Evolutionary conservation across 1,140 invertebrate species (phyloP).

Genomic region (Glossosoma conforme): DNA sequence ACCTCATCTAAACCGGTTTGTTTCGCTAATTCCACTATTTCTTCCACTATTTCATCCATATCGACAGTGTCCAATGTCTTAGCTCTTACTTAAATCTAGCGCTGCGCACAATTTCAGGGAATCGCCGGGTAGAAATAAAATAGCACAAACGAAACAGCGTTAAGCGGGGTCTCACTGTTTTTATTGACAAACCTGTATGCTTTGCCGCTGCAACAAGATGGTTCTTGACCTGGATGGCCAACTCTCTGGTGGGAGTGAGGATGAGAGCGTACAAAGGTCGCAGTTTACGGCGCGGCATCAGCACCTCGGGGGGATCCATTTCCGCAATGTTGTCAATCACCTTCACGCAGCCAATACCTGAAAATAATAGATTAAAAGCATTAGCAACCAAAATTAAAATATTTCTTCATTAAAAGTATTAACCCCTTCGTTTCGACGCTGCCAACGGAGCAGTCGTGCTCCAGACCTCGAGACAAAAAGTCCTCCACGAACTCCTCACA

Average conservation of each 20-base stretch:
- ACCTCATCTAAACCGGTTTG: too few species aligned
- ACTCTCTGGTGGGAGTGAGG: slow-evolving; percentile 90
- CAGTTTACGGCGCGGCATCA: slow-evolving; percentile 34
- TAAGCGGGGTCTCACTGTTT: too few species aligned
- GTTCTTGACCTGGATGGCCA: slow-evolving; percentile 89
- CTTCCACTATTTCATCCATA: too few species aligned
- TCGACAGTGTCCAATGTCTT: too few species aligned
- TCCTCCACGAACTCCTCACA: too few species aligned
- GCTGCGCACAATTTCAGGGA: too few species aligned
- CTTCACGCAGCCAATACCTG: slow-evolving; percentile 56
- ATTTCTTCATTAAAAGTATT: background rate
- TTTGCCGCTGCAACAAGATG: slow-evolving; percentile 78
- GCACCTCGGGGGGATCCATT: slow-evolving; percentile 31
- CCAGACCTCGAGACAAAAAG: too few species aligned
- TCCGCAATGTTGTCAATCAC: slow-evolving; percentile 56
- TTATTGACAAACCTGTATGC: slow-evolving; percentile 61
- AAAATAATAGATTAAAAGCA: slow-evolving; percentile 20
- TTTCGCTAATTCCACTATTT: too few species aligned
- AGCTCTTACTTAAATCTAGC: too few species aligned
- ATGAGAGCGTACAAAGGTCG: slow-evolving; percentile 76
- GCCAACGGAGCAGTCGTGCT: too few species aligned
- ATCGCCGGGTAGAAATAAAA: too few species aligned
- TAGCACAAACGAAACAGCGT: too few species aligned
- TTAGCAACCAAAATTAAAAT: slow-evolving; percentile 7
- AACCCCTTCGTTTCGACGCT: background rate